phyloP scores from a whole-genome alignment of 2,113 vertebrate genomes.

The Syngnathus typhle region DNA sequence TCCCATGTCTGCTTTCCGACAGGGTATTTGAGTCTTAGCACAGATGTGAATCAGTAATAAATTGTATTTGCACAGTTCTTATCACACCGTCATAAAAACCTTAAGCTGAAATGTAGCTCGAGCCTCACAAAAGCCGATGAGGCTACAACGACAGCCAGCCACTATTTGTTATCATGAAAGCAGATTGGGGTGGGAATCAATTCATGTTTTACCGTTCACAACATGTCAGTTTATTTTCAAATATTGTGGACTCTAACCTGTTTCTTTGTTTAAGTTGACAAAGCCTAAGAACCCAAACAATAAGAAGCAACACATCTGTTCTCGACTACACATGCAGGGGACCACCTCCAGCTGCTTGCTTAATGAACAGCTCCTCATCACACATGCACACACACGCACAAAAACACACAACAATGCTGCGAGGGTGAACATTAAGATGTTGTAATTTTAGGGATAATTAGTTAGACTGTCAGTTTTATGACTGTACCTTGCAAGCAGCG shows the following conservation, averaged over 20 bases:
- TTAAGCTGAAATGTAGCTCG: background rate
- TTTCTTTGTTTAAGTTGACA: conserved; percentile 12
- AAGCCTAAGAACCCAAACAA: conserved; percentile 44
- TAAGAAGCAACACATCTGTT: conserved; percentile 54
- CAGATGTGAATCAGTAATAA: conserved; percentile 47
- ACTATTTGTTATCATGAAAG: background rate
- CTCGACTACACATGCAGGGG: conserved; percentile 53
- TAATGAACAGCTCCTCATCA: conserved; percentile 47
- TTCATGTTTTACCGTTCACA: background rate
- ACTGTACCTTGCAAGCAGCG: conserved; percentile 59
- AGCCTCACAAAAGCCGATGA: background rate
- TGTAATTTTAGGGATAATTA: conserved; percentile 77
- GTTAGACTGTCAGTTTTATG: conserved; percentile 76
- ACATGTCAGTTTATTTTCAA: background rate
- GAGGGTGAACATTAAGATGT: conserved; percentile 70
- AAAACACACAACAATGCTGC: conserved; percentile 52
- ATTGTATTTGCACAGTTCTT: conserved; percentile 53
- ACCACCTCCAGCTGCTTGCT: conserved; percentile 64
- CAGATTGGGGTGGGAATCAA: background rate
- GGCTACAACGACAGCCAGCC: background rate
- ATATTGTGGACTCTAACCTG: background rate
- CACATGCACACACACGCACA: conserved; percentile 11
- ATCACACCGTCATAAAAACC: conserved; percentile 46
- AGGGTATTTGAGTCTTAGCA: conserved; percentile 28
- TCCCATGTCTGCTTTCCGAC: conserved; percentile 39